phyloP scores from a whole-genome alignment of 1,140 invertebrate species.

The Euborellia annulipes region DNA sequence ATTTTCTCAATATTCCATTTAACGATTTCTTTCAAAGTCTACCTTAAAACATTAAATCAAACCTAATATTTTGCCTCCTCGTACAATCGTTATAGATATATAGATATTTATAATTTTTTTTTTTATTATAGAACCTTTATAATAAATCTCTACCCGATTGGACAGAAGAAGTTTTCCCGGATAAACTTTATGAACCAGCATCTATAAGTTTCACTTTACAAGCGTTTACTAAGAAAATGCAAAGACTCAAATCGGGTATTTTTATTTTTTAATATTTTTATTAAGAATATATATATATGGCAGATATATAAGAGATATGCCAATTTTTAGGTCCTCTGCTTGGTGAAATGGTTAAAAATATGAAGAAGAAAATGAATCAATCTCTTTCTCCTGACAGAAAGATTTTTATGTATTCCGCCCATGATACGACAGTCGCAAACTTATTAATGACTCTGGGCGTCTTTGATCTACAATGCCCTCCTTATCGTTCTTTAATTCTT shows the following conservation, averaged over 20 bases:
- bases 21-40: conserved; percentile 4
- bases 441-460: conserved; percentile 54
- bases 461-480: conserved; percentile 55
- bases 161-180: conserved; percentile 39
- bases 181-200: conserved; percentile 26
- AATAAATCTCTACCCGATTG: conserved; percentile 58
- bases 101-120: background rate
- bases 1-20: background rate
- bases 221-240: conserved; percentile 32
- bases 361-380: conserved; percentile 30
- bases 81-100: background rate
- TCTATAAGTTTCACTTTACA: conserved; percentile 34
- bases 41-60: background rate
- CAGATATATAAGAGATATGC: background rate
- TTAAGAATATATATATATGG: conserved; percentile 18
- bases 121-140: conserved; percentile 33
- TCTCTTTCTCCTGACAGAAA: conserved; percentile 35
- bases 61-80: background rate
- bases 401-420: conserved; percentile 58
- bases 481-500: conserved; percentile 51
- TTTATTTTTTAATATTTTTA: background rate
- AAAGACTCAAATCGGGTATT: conserved; percentile 32
- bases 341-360: conserved; percentile 42
- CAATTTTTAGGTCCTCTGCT: conserved; percentile 40
- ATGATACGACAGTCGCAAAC: conserved; percentile 68